Conservation (phyloP, 1,140 invertebrate genomes). For the Wasmannia auropunctata region DNA sequence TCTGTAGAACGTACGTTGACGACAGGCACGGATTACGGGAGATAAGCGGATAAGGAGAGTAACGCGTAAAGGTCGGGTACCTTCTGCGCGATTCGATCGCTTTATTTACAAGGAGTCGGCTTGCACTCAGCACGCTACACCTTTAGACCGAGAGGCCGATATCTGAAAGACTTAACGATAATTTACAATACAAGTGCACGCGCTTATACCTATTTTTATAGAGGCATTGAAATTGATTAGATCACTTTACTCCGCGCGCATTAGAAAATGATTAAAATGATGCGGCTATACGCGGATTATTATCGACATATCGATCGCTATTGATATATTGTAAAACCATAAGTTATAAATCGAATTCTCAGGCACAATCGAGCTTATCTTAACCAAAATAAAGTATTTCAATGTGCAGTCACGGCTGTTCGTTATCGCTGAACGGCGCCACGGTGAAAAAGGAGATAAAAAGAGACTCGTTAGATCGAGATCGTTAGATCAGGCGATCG, state of each 20-base stretch:
- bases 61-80: slow-evolving; percentile 25
- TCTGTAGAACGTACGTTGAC: slow-evolving; percentile 21
- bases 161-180: neutral
- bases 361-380: slow-evolving; percentile 1
- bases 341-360: neutral
- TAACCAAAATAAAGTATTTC: neutral
- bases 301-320: neutral
- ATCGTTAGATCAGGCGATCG: neutral
- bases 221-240: neutral
- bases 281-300: neutral
- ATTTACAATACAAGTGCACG: neutral
- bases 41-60: slow-evolving; percentile 27
- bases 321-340: neutral
- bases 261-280: neutral
- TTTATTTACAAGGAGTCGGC: neutral
- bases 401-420: neutral
- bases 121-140: neutral
- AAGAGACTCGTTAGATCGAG: neutral
- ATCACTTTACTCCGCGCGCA: neutral
- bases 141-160: neutral
- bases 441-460: neutral
- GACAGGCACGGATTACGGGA: slow-evolving; percentile 24
- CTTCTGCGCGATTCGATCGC: slow-evolving; percentile 17
- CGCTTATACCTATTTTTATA: neutral
- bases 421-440: neutral